These are phyloP conservation scores for Perizoma affinitatum DNA, from an alignment of 2,888 invertebrate species.

Conservation along the genomic window DNA sequence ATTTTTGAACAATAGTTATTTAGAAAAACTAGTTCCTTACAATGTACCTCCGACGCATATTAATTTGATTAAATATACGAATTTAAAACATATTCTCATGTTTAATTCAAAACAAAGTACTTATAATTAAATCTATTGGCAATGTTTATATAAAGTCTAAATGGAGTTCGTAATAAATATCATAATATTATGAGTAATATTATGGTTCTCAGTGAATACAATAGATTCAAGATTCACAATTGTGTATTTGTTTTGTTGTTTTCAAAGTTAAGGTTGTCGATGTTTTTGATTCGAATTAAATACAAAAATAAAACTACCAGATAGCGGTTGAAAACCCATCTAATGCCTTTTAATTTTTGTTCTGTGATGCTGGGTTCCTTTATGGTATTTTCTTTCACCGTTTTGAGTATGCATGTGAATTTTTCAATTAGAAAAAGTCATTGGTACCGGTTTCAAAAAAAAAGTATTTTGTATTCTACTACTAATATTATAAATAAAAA, in stretches of 20 bases:
- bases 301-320: no score
- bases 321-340: no score
- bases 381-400: no score
- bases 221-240: conserved; percentile 14
- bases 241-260: conserved; percentile 24
- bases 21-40: conserved; percentile 3
- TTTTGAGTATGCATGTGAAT: no score
- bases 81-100: conserved; percentile 14
- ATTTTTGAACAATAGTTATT: background rate
- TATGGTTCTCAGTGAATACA: conserved; percentile 24
- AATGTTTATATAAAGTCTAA: conserved; percentile 4
- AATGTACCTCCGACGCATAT: conserved; percentile 1
- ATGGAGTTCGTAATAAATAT: background rate
- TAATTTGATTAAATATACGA: conserved; percentile 6
- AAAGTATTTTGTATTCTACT: no score
- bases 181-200: conserved; percentile 15
- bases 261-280: background rate
- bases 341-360: no score
- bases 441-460: no score
- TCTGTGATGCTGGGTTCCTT: no score
- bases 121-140: background rate
- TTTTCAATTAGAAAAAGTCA: no score
- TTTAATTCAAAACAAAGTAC: conserved; percentile 7
- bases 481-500: no score
- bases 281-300: no score